Evolutionary conservation across 2,797 vertebrate genomes (phyloP), one percentile per base, ranked within the genome.

Genomic region (Lithobates pipiens): DNA sequence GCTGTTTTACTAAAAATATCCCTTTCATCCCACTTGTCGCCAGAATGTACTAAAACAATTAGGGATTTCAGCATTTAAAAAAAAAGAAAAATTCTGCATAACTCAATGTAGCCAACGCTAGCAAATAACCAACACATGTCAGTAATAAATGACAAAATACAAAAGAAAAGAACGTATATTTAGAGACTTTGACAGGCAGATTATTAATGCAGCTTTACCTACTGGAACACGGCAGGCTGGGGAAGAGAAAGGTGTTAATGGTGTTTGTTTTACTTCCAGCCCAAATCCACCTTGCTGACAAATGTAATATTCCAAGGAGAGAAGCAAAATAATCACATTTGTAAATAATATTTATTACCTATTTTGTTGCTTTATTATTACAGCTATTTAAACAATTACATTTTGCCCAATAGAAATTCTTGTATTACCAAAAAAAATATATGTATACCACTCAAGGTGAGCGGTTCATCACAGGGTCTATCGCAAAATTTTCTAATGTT

Each of bases 1-100:
- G 46, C 76, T 80, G 71, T 77, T 80, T 87, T 76, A 80, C 76
- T 87, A 87, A 87, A 83, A 87, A 87, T 83, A 87, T 83, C 71
- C 81, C 63, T 57, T 87, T 83, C 82, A 86, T 83, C 76, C 65
- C 85, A 67, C 80, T 86, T 70, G 76, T 65, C 46, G n/a, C 76
- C 76, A 79, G 44, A 78, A 83, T 75, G 44, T 77, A 70, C 85
- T 75, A 84, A 87, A 87, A 83, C 81, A 87, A 80, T 83, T 80
- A 84, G 61, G 76, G 81, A 76, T 80, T 83, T 69, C 57, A 83
- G 65, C 25, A 10, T 79, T 78, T 83, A 50, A 29, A 29, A 29
- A 29, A 29, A 69, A 57, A 29, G 2, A 69, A 57, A 70, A 69
- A 44, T 68, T 71, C 16, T 54, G 16, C 70, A 39, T 85, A 25